Conservation (phyloP, 92 coral and sea anemone genomes). For the Siderastrea radians region DNA sequence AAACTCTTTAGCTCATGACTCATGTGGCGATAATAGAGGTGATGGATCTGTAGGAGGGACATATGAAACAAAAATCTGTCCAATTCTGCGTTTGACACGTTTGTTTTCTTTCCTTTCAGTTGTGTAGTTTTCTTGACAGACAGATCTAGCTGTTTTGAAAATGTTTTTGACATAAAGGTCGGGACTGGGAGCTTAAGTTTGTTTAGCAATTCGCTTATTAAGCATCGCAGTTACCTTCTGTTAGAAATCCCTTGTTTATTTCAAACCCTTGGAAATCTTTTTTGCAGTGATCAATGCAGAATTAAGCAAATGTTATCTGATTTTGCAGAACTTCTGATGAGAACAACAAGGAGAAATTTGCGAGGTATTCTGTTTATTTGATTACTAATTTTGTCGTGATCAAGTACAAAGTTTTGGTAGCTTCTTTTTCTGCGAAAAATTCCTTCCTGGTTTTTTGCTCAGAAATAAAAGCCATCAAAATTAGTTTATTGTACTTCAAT, state of each 20-base stretch:
- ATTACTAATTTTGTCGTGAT: not conserved
- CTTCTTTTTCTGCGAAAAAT: not conserved
- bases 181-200: not conserved
- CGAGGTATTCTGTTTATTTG: conserved; percentile 73
- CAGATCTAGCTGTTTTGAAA: not conserved
- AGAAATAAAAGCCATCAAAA: not conserved
- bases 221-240: not conserved
- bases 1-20: not conserved
- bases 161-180: not conserved
- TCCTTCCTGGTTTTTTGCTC: not conserved
- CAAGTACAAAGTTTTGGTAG: not conserved
- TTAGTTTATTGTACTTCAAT: not conserved
- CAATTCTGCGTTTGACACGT: not conserved
- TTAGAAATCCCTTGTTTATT: not conserved
- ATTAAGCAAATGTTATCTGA: not conserved
- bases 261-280: not conserved
- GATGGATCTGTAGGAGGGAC: conserved; percentile 10
- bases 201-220: not conserved
- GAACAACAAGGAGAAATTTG: conserved; percentile 91
- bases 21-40: not conserved
- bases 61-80: not conserved
- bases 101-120: conserved; percentile 1
- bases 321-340: conserved; percentile 83
- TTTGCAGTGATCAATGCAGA: not conserved
- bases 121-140: not conserved